Percentiles rank a stretch among this genome's conserved stretches.
Evolutionary conservation across 2,888 invertebrate species (phyloP).

Genomic region (Melanchra persicariae): DNA sequence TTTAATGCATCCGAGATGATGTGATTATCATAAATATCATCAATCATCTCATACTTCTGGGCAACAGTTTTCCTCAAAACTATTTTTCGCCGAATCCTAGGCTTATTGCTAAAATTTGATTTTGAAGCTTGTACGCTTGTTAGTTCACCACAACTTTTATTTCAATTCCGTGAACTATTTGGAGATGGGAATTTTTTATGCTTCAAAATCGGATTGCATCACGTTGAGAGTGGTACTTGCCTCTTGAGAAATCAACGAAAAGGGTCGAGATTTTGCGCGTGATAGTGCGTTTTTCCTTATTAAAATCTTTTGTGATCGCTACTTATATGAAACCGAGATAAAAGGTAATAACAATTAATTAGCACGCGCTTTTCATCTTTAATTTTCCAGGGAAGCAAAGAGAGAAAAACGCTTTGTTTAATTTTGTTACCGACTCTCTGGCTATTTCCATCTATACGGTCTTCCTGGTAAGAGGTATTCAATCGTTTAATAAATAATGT

Average conservation of each 20-base stretch:
- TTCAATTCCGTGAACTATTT: not conserved
- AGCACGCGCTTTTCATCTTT: not conserved
- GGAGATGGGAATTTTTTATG: not conserved
- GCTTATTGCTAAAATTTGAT: not conserved
- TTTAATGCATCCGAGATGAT: conserved; percentile 8
- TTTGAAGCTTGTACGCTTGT: conserved; percentile 4
- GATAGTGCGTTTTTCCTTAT: not conserved
- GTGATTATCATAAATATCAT: too few species aligned
- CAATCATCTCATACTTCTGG: not conserved
- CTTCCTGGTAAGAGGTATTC: not conserved
- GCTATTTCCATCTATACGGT: conserved; percentile 3
- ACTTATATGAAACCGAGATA: not conserved
- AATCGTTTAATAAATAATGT: conserved; percentile 3
- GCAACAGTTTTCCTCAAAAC: conserved; percentile 3
- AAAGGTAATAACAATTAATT: conserved; percentile 32
- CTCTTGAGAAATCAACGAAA: conserved; percentile 40
- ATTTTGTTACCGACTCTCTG: conserved; percentile 8
- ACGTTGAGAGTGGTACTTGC: conserved; percentile 8
- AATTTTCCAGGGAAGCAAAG: conserved; percentile 11
- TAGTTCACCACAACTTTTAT: not conserved
- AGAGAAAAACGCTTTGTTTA: conserved; percentile 23
- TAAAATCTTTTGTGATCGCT: not conserved
- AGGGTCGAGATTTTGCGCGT: not conserved
- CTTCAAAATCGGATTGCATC: conserved; percentile 22
- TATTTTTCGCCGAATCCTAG: not conserved